Conservation (phyloP, 1,140 invertebrate genomes). For the Meteorus sp. region DNA sequence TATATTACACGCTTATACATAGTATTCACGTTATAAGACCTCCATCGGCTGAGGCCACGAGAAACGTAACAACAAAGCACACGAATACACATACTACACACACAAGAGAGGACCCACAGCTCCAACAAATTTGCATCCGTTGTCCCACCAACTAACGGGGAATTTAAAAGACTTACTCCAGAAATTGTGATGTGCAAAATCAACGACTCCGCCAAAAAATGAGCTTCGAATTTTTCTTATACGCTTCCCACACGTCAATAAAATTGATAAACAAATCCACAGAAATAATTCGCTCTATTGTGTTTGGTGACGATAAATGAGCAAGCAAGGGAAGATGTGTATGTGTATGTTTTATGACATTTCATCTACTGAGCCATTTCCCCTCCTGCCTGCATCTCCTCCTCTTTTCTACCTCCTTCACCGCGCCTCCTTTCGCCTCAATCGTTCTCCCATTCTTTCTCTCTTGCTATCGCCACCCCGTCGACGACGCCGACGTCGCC, state of each 20-base stretch:
- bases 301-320: background rate
- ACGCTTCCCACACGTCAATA: too few species aligned
- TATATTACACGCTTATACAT: background rate
- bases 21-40: slow-evolving; percentile 2
- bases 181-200: too few species aligned
- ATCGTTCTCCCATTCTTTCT: background rate
- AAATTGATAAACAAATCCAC: too few species aligned
- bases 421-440: background rate
- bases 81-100: background rate
- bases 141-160: too few species aligned
- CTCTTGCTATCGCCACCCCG: background rate
- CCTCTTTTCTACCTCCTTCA: background rate
- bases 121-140: too few species aligned
- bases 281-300: too few species aligned
- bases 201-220: too few species aligned
- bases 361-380: slow-evolving; percentile 16
- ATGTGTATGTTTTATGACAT: slow-evolving; percentile 27
- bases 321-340: slow-evolving; percentile 14
- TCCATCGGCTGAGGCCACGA: slow-evolving; percentile 11
- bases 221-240: too few species aligned
- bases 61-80: slow-evolving; percentile 3
- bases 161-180: too few species aligned
- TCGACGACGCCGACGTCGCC: slow-evolving; percentile 20
- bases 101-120: background rate
- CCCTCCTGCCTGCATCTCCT: too few species aligned